Evolutionary conservation across 1,140 invertebrate species (phyloP), one percentile per base, ranked within the genome.

Genomic region (Galleria mellonella): DNA sequence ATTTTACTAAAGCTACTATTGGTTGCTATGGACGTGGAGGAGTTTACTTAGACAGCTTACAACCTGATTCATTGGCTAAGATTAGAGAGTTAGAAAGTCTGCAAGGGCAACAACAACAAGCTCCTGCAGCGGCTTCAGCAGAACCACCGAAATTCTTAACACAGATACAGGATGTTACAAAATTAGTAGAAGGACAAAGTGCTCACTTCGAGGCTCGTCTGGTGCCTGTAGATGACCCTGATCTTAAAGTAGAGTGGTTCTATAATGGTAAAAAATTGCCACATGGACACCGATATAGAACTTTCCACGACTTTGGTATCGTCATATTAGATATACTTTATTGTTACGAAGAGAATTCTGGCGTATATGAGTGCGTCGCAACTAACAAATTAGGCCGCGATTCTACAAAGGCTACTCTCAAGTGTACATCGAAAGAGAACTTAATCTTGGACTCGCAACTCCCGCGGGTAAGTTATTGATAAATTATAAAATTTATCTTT

Each of bases 251-350:
- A 5, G 95, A 97, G 81, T 98, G 96, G 96, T 97, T 93, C 68
- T 97, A 95, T 65, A 96, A 98, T 78, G 96, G 96, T 40, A 94
- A 96, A 77, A 96, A 96, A 73, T 85, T 98, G 53, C 94, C 94
- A 0, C 93, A 94, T 76, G 97, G 97, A 14, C 96, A 98, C 87
- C 92, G 97, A 47, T 98, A 97, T 74, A 91, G 96, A 59, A 98
- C 96, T 35, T 97, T 97, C 92, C 96, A 98, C 74, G 97, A 99
- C 74, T 98, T 99, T 86, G 97, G 94, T 48, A 97, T 98, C 72
- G 97, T 98, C 23, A 97, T 98, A 60, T 88, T 99, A 47, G 97
- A 98, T 66, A 97, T 99, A 49, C 85, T 98, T 0, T 99, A 98
- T 73, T 98, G 96, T 60, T 98, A 98, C 71, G 96, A 96, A 82